phyloP scores from a whole-genome alignment of 2,113 vertebrate genomes.

The Empidonax alnorum region DNA sequence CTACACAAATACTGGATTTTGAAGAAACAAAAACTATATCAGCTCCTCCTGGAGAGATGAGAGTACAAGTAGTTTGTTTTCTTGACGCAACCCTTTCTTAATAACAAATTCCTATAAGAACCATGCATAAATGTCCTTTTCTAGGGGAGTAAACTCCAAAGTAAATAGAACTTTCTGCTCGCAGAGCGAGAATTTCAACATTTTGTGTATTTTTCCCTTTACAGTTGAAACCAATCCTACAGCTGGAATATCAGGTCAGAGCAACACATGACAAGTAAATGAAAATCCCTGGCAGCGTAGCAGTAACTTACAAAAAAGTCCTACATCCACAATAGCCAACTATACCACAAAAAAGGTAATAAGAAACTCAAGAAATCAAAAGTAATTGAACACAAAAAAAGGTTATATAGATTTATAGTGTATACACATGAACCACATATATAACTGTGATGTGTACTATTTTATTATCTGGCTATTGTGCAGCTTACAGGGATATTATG shows the following conservation, averaged over 20 bases:
- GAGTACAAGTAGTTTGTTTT: background rate
- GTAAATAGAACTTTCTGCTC: background rate
- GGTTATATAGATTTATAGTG: background rate
- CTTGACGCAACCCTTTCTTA: background rate
- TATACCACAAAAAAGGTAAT: background rate
- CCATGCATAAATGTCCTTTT: background rate
- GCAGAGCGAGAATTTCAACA: background rate
- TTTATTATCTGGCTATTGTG: background rate
- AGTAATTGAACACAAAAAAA: background rate
- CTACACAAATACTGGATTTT: background rate
- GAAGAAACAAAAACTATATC: background rate
- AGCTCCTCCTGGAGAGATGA: background rate
- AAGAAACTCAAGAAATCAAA: background rate
- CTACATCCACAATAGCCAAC: background rate
- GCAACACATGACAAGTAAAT: background rate
- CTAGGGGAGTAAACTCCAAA: background rate
- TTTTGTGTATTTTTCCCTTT: background rate
- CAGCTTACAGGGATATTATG: background rate
- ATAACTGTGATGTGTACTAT: background rate
- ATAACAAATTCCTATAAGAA: background rate
- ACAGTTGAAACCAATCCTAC: background rate
- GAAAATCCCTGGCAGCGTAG: background rate
- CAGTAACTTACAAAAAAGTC: background rate
- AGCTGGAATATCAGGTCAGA: background rate
- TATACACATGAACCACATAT: background rate